Evolutionary conservation across 1,140 invertebrate species (phyloP), one percentile per base, ranked within the genome.

Genomic region (Aphis craccivora): DNA sequence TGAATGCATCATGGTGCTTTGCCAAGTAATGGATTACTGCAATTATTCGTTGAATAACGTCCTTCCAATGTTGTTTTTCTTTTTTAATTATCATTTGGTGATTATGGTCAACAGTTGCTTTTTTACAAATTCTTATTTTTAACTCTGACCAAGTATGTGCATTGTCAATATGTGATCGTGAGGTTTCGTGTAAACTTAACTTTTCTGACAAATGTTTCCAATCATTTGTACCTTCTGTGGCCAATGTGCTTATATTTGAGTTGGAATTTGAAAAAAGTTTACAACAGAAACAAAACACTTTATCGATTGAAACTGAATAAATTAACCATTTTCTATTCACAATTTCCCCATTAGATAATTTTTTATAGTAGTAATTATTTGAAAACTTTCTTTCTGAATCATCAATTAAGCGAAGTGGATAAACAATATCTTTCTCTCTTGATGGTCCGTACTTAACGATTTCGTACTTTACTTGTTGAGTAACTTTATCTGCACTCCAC

Each of bases 271-370:
- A 51, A 90, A 90, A 90, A 35, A 90, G 22, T 90, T 55, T 90
- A 90, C 88, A 90, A 55, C 88, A 90, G 37, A 90, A 90, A 37
- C n/a, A 90, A 53, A 53, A 90, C n/a, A 90, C 88, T n/a, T 35
- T n/a, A 90, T 37, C 45, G 55, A 14, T 35, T 53, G n/a, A 89
- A 45, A 53, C n/a, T 48, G 43, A 48, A 51, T 51, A 88, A 45
- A 88, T 48, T 88, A 88, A 48, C 45, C 86, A 88, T n/a, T 88
- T 23, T 43, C 45, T 43, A n/a, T 88, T 48, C 22, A 88, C 30
- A 88, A 51, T 48, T 89, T 89, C 87, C 25, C 43, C 45, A 89
- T 89, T 89, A 53, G 48, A 48, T 89, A 89, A 51, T 89, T 89
- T 51, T 89, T 35, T 89, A 48, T 25, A 51, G n/a, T 53, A 89